Percentiles rank a stretch among this genome's conserved stretches.
Conservation (phyloP, 2,113 vertebrate genomes). For the Platichthys stellatus region DNA sequence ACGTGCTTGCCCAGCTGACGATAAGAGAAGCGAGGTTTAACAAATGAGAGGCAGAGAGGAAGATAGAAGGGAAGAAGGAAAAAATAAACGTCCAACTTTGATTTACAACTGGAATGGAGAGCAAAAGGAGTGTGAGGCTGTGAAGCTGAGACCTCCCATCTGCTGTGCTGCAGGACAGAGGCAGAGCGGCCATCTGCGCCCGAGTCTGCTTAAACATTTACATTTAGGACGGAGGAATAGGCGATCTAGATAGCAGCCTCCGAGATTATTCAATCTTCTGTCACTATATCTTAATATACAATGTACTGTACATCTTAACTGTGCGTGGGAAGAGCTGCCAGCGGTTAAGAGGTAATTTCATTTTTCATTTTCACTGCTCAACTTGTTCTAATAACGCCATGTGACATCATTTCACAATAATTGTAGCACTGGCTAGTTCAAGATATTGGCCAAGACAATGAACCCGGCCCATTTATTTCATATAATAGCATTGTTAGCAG, state of each 20-base stretch:
- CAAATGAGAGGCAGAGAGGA: conserved; percentile 47
- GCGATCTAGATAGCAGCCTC: conserved; percentile 49
- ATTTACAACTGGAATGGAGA: conserved; percentile 79
- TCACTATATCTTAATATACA: conserved; percentile 52
- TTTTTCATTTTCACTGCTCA: conserved; percentile 54
- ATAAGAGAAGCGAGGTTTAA: conserved; percentile 59
- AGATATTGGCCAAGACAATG: conserved; percentile 20
- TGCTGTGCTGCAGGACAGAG: conserved; percentile 74
- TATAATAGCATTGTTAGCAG: conserved; percentile 29
- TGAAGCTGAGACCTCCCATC: conserved; percentile 81
- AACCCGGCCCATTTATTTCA: conserved; percentile 31
- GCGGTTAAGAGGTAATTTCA: conserved; percentile 33
- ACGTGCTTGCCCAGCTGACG: conserved; percentile 35
- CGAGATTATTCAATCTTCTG: conserved; percentile 52
- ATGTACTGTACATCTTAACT: conserved; percentile 8
- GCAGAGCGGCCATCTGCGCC: conserved; percentile 78
- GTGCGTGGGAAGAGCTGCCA: conserved; percentile 14
- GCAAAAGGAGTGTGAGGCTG: conserved; percentile 72
- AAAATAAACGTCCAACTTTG: conserved; percentile 64
- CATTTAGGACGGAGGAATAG: conserved; percentile 55
- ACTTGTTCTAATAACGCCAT: conserved; percentile 33
- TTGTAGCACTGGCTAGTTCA: conserved; percentile 18
- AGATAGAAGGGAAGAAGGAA: conserved; percentile 26
- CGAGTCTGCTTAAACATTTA: conserved; percentile 70
- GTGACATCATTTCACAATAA: conserved; percentile 43